Conservation (phyloP, 2,888 invertebrate species). For the Campopleginae sp. region DNA sequence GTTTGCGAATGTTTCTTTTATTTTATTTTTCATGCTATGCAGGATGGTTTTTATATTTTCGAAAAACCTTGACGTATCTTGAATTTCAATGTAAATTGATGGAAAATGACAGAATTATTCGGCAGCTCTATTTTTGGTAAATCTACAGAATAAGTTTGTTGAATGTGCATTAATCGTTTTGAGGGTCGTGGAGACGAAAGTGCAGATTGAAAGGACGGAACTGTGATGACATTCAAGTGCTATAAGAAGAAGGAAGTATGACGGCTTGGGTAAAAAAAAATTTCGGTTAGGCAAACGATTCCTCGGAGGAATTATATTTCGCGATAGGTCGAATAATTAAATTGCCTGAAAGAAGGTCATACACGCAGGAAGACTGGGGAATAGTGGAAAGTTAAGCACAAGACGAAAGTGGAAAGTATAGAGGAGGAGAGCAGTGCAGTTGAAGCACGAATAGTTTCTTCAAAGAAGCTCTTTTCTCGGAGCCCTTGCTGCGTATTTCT, state of each 20-base stretch:
- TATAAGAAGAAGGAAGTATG: background rate
- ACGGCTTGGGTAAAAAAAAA: background rate
- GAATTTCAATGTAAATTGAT: too few species aligned
- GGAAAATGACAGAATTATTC: too few species aligned
- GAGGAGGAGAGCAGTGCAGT: background rate
- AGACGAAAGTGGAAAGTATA: constrained; percentile 10
- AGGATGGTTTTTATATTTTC: too few species aligned
- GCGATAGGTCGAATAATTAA: constrained; percentile 29
- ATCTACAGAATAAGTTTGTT: too few species aligned
- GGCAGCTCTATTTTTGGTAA: too few species aligned
- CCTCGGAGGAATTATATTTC: background rate
- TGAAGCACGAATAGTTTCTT: constrained; percentile 4
- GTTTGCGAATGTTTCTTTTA: too few species aligned
- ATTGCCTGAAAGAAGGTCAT: constrained; percentile 22
- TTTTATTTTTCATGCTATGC: too few species aligned
- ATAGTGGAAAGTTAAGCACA: background rate
- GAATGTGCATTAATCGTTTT: too few species aligned
- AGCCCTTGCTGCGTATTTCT: constrained; percentile 39
- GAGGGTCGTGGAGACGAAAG: background rate
- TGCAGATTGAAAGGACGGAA: background rate
- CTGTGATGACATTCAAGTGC: background rate
- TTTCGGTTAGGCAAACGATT: background rate
- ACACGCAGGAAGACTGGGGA: background rate
- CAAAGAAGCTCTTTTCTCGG: constrained; percentile 43
- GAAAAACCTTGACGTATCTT: too few species aligned